phyloP scores from a whole-genome alignment of 2,888 invertebrate species.

The Xestia sexstrigata region DNA sequence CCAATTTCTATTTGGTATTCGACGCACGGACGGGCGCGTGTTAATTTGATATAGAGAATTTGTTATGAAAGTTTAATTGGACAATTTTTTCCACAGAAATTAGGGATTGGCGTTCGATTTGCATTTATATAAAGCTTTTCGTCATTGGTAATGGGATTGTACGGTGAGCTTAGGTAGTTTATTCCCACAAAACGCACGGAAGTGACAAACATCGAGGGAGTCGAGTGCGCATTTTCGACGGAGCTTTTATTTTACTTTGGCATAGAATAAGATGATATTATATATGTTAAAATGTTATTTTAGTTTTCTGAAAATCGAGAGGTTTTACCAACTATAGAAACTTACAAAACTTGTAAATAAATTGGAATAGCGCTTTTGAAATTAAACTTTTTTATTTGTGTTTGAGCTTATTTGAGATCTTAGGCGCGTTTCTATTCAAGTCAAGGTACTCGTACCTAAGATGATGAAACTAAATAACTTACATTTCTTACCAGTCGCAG shows the following conservation, averaged over 20 bases:
- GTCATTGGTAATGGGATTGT: background rate
- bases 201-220: too few relatives aligned
- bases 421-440: background rate
- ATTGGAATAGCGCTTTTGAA: background rate
- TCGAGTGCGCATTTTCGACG: too few relatives aligned
- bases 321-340: background rate
- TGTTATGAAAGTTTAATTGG: slow-evolving; percentile 57
- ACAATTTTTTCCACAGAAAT: slow-evolving; percentile 18
- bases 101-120: slow-evolving; percentile 15
- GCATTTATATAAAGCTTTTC: background rate
- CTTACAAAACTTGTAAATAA: background rate
- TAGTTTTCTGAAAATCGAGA: background rate
- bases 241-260: too few relatives aligned
- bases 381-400: background rate
- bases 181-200: too few relatives aligned
- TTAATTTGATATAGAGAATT: slow-evolving; percentile 40
- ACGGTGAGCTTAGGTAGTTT: too few relatives aligned
- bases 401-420: background rate
- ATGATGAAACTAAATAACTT: background rate
- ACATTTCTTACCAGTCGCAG: background rate
- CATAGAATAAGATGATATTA: too few relatives aligned
- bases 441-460: too few relatives aligned
- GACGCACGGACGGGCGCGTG: slow-evolving; percentile 33
- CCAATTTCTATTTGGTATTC: slow-evolving; percentile 63
- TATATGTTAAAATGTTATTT: too few relatives aligned